These are phyloP conservation scores for Drosophila borborema DNA, from an alignment of 2,888 invertebrate species.

Conservation along the genomic window DNA sequence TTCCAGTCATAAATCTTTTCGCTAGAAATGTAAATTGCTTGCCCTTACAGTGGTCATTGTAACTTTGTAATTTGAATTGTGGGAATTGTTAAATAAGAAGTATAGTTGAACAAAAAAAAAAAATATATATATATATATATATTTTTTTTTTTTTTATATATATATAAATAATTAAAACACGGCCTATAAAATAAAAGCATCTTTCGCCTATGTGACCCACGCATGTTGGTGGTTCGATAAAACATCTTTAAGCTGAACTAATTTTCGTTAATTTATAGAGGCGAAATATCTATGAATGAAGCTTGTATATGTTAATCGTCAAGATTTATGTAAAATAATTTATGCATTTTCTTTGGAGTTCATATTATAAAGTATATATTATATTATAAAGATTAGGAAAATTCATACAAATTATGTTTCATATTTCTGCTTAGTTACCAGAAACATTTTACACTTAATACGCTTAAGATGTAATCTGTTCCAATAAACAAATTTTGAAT, in stretches of 20 bases:
- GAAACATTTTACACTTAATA: neutral
- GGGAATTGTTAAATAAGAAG: too few relatives aligned
- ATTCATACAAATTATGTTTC: neutral
- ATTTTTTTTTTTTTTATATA: too few relatives aligned
- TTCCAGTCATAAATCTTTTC: slow-evolving; percentile 8
- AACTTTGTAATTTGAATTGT: neutral
- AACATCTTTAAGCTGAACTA: neutral
- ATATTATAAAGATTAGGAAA: neutral
- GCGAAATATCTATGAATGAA: neutral
- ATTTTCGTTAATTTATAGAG: neutral
- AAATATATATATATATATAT: too few relatives aligned
- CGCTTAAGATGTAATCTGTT: slow-evolving; percentile 1
- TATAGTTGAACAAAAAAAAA: too few relatives aligned
- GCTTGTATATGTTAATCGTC: slow-evolving; percentile 1
- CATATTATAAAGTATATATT: too few relatives aligned
- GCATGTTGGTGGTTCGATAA: neutral
- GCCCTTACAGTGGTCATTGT: neutral
- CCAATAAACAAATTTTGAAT: slow-evolving; percentile 25
- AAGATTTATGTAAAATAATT: neutral
- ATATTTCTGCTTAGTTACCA: neutral
- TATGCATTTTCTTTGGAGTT: neutral
- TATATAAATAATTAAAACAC: too few relatives aligned
- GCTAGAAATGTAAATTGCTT: neutral
- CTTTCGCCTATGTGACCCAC: too few relatives aligned
- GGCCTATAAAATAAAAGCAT: too few relatives aligned